Percentiles rank a stretch among this genome's conserved stretches.
phyloP scores from a whole-genome alignment of 2,797 vertebrate species.

The Steatocranus sp. region DNA sequence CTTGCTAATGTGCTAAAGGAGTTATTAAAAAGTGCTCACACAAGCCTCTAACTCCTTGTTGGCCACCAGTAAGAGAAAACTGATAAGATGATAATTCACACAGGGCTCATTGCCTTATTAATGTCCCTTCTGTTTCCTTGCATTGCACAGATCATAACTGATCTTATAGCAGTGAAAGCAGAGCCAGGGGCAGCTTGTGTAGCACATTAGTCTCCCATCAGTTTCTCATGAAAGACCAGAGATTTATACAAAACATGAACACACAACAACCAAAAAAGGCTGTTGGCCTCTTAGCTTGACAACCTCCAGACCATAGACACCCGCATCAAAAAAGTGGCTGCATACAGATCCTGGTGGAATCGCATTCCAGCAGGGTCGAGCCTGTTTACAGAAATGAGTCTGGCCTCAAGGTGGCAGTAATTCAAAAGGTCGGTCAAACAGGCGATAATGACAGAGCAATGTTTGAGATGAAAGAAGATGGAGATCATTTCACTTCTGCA shows the following conservation, averaged over 20 bases:
- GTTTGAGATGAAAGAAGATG: neutral
- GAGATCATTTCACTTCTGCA: neutral
- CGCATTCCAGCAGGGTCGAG: accelerated
- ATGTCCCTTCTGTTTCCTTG: neutral
- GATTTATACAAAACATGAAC: neutral
- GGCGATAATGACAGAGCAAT: neutral
- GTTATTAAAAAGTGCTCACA: neutral
- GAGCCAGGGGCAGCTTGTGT: neutral
- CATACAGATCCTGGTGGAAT: neutral
- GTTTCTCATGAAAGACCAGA: neutral
- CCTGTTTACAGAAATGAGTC: neutral
- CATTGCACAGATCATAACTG: neutral
- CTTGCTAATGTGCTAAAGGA: neutral
- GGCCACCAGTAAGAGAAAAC: neutral
- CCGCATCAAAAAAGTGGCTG: accelerated
- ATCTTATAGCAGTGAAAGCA: neutral
- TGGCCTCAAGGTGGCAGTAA: neutral
- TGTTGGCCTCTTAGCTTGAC: neutral
- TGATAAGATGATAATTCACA: neutral
- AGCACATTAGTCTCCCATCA: neutral
- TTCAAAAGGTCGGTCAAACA: neutral
- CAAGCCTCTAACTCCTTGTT: neutral
- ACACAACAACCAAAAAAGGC: accelerated
- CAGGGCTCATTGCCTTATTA: neutral
- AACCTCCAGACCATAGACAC: neutral